Conservation (phyloP, 2,888 invertebrate species). For the Euproctis similis region DNA sequence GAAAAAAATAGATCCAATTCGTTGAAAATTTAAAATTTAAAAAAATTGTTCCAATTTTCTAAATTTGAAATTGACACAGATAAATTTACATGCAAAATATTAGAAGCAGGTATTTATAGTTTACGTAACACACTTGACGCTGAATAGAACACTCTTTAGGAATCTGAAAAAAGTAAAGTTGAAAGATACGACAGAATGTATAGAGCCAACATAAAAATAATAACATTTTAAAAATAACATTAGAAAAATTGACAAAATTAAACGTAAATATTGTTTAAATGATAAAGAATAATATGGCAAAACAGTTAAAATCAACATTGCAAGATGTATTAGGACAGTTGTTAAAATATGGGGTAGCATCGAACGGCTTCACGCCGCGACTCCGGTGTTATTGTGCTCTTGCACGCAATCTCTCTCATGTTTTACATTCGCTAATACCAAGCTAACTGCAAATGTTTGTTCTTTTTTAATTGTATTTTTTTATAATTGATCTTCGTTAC, state of each 20-base stretch:
- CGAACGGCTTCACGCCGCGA: slow-evolving; percentile 57
- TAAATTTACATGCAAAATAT: slow-evolving; percentile 69
- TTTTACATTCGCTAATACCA: slow-evolving; percentile 32
- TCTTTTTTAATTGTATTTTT: slow-evolving; percentile 25
- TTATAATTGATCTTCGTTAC: no score
- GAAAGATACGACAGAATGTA: no score
- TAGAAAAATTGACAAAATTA: slow-evolving; percentile 61
- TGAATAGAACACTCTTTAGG: no score
- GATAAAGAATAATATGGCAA: slow-evolving; percentile 69
- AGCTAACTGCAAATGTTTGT: slow-evolving; percentile 26
- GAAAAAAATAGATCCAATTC: slow-evolving; percentile 80
- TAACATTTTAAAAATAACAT: slow-evolving; percentile 18
- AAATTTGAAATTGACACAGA: slow-evolving; percentile 53
- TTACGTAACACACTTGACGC: no score
- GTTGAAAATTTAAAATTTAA: slow-evolving; percentile 76
- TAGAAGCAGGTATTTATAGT: no score
- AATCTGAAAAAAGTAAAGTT: no score
- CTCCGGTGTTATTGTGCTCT: slow-evolving; percentile 56
- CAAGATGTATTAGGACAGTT: slow-evolving; percentile 77
- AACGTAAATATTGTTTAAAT: slow-evolving; percentile 67
- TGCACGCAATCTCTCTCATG: slow-evolving; percentile 60
- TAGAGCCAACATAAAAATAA: no score
- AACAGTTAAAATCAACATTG: slow-evolving; percentile 75
- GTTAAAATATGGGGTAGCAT: slow-evolving; percentile 75
- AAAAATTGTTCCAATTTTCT: slow-evolving; percentile 44